Base-by-base conservation (phyloP, 1,140 invertebrate genomes). In the Cydia strobilella region DNA sequence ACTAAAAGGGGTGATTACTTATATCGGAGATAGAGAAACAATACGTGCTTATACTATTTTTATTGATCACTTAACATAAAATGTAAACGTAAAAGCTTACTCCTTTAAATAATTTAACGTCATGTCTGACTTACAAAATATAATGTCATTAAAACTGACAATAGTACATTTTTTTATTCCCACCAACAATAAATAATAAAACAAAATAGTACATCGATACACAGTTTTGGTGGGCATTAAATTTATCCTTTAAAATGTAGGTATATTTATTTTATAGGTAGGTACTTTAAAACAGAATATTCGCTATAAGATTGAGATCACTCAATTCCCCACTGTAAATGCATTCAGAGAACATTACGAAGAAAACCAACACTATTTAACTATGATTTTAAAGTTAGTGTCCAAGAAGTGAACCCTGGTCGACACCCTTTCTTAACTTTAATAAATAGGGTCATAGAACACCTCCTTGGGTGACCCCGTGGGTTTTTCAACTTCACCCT, bases 101-200 rank as follows among this genome's bases (percentile, higher is more conserved):
- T 69, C 9, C n/a, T 35, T 65, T 65, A 0, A 31, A 69, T 35
- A 23, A 59, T 59, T 59, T 59, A 69, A n/a, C 42, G 65, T 69
- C 65, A 69, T 35, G 9, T 69, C 6, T 69, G 35, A 69, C 65
- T 42, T 69, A 69, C 31, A 69, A 39, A 39, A 35, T 5, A 35
- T 20, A 23, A 15, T 69, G 65, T 69, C 65, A 69, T 18, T 69
- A 69, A 69, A 69, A 69, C 65, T 69, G 65, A 69, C 65, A 69
- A 39, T n/a, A n/a, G n/a, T n/a, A 63, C 9, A 25, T 23, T 23
- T 23, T 18, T 27, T 31, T 18, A 31, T 12, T 23, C 31, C 31
- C 31, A 35, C 65, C 65, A 69, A 65, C 54, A 59, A 59, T 23
- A 23, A 59, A 23, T 59, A 23, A 59, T 9, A 20, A 1, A 59